phyloP scores from a whole-genome alignment of 2,113 vertebrate genomes.

The Dendrocopos noguchii region DNA sequence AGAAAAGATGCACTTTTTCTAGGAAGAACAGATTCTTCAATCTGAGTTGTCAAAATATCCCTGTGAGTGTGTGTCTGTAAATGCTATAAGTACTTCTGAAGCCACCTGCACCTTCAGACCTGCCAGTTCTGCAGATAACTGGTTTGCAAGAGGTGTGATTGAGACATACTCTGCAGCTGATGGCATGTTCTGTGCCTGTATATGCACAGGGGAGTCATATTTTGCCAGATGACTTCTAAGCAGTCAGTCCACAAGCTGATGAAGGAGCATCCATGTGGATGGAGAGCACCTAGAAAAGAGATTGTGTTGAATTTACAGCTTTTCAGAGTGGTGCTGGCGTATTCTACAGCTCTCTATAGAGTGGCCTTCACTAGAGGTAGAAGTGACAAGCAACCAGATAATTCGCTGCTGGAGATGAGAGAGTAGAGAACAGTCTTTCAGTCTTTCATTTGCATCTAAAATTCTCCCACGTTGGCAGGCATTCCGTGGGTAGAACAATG shows the following conservation, averaged over 20 bases:
- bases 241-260: not conserved
- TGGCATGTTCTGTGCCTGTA: not conserved
- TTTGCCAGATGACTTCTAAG: not conserved
- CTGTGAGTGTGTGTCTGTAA: not conserved
- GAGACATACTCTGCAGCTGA: not conserved
- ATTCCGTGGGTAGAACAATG: slow-evolving; percentile 53
- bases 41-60: not conserved
- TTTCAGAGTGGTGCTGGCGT: not conserved
- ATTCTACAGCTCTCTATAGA: not conserved
- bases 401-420: not conserved
- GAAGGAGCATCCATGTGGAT: not conserved
- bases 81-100: not conserved
- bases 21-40: not conserved
- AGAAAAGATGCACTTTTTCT: not conserved
- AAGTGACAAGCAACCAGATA: not conserved
- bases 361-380: not conserved
- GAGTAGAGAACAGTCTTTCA: not conserved
- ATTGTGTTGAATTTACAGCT: not conserved
- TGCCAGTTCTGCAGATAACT: not conserved
- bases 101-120: not conserved
- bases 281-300: not conserved
- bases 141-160: not conserved
- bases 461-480: slow-evolving; percentile 36
- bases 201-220: not conserved
- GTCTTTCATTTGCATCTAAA: not conserved